These are phyloP conservation scores for Hucho hucho DNA, from an alignment of 2,113 vertebrate species.

Conservation along the genomic window DNA sequence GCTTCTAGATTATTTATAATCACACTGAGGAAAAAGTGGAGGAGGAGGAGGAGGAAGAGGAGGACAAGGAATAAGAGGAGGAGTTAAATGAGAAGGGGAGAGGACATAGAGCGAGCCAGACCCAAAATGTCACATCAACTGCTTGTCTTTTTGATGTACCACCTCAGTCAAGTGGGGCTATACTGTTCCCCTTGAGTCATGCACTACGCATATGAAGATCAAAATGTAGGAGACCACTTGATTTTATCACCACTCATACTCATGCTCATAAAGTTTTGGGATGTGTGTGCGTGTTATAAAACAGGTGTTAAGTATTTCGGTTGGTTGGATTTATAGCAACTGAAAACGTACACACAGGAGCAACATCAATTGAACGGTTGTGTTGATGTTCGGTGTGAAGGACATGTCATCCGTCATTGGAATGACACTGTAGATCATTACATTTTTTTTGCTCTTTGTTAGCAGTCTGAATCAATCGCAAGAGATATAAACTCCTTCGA, in stretches of 20 bases:
- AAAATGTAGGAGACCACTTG: background rate
- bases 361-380: background rate
- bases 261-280: background rate
- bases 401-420: slow-evolving; percentile 37
- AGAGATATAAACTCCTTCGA: background rate
- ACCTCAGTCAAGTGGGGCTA: no score
- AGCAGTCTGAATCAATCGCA: background rate
- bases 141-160: no score
- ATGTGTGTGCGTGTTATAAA: background rate
- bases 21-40: background rate
- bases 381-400: slow-evolving; percentile 5
- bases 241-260: background rate
- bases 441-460: slow-evolving; percentile 18
- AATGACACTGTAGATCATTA: slow-evolving; percentile 46
- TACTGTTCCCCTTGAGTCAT: no score
- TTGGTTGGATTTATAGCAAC: no score
- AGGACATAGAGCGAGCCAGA: no score
- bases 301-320: no score
- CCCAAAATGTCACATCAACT: no score
- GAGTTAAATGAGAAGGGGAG: no score
- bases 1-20: background rate
- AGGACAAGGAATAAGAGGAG: no score
- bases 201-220: no score
- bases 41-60: no score
- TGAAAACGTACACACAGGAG: no score